These are phyloP conservation scores for Apis laboriosa DNA, from an alignment of 1,140 invertebrate species.

Conservation along the genomic window DNA sequence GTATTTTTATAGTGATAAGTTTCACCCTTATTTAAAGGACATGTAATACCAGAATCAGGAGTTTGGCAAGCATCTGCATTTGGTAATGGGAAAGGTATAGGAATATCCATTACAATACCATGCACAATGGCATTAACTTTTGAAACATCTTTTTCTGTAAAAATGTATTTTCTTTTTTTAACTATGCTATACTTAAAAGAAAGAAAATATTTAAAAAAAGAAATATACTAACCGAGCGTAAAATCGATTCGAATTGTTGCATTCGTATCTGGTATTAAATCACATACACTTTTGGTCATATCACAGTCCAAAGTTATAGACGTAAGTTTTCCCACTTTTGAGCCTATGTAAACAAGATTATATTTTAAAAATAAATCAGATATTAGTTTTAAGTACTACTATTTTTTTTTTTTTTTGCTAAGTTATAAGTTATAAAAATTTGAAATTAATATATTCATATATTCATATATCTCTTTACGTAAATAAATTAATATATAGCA, in stretches of 20 bases:
- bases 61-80: constrained; percentile 86
- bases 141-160: constrained; percentile 79
- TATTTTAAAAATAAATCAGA: neutral
- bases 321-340: constrained; percentile 82
- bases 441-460: no score
- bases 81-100: constrained; percentile 86
- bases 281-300: constrained; percentile 78
- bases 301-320: constrained; percentile 82
- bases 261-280: constrained; percentile 83
- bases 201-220: neutral
- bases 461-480: no score
- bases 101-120: constrained; percentile 86
- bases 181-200: neutral
- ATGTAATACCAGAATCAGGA: constrained; percentile 82
- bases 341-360: constrained; percentile 79
- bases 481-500: no score
- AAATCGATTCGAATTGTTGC: constrained; percentile 84
- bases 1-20: constrained; percentile 83
- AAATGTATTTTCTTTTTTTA: neutral
- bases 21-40: constrained; percentile 84
- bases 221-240: constrained; percentile 77
- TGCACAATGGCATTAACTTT: constrained; percentile 84
- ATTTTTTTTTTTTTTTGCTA: no score
- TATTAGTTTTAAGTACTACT: no score
- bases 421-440: no score